Base-by-base conservation (phyloP, 2,797 vertebrate species). In the Rhinogobio ventralis region DNA sequence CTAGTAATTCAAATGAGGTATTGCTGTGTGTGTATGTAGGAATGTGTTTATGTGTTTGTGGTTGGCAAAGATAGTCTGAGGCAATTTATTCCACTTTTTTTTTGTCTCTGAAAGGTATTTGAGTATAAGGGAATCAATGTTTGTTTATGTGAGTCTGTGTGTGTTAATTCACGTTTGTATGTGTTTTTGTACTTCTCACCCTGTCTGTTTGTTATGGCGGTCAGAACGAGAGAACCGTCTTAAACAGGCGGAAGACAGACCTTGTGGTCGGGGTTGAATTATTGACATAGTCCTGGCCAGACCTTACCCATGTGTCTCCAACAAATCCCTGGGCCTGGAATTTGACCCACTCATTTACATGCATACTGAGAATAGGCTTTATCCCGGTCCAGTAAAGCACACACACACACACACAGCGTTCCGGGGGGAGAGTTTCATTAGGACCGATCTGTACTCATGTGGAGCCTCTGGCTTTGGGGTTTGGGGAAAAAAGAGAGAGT, bases 211-310 rank as follows among this genome's bases (percentile, higher is more conserved):
- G 73, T 88, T 78, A 83, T 79, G 62, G 69, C 64, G 66, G 81
- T 75, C 53, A 55, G 77, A 83, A 83, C n/a, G 20, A 81, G 36
- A 79, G 64, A 90, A 76, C 68, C 10, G 88, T 91, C 86, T 92
- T 91, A 89, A 92, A 93, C 91, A 92, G 84, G 88, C 91, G 91
- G 92, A 93, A 91, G 83, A 91, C 83, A 89, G 91, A 90, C 90
- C 77, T 88, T 89, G 87, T 88, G 85, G 85, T 79, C 81, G 33
- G 90, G 89, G 84, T 92, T 89, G 90, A 92, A 92, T 93, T 94
- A 95, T 94, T 93, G 93, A 94, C 92, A 93, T 89, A 91, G 89
- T 85, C 83, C 91, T 94, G 93, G 94, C 94, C 90, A 89, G 91
- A 91, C 60, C 55, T 49, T 30, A 39, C 11, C 8, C 51, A 68